phyloP scores from a whole-genome alignment of 2,113 vertebrate species.

The Tragelaphus imberbis region DNA sequence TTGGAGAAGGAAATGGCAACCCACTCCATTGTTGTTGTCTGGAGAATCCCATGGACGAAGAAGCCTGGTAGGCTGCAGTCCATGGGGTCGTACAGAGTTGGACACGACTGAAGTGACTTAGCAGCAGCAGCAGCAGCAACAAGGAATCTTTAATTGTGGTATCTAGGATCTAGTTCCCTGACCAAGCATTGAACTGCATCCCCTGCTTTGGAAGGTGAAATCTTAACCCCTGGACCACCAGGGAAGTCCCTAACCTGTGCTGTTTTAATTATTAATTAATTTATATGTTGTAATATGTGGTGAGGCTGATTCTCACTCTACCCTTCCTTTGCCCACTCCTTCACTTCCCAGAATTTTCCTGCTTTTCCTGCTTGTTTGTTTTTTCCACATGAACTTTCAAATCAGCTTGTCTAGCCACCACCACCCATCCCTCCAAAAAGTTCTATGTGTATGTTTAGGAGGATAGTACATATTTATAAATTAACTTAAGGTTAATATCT shows the following conservation, averaged over 20 bases:
- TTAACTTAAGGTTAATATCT: neutral
- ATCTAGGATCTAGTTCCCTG: neutral
- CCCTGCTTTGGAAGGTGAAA: neutral
- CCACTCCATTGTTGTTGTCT: no score
- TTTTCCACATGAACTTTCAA: slow-evolving; percentile 18
- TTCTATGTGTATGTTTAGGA: neutral
- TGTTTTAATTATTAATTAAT: neutral
- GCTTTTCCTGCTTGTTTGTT: neutral
- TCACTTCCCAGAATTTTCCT: neutral
- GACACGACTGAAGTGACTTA: no score
- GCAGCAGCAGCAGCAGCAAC: no score
- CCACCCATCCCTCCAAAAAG: neutral
- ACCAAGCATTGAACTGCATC: neutral
- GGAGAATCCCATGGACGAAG: no score
- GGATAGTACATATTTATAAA: neutral
- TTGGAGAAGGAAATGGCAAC: no score
- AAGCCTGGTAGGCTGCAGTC: no score
- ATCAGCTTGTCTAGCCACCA: neutral
- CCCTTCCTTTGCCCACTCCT: neutral
- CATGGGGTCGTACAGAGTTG: no score
- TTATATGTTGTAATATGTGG: neutral
- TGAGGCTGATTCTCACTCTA: neutral
- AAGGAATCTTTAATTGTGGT: neutral
- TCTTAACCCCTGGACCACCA: neutral
- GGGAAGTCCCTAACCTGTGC: neutral